Conservation (phyloP, 1,140 invertebrate species). For the Antheraea mylitta region DNA sequence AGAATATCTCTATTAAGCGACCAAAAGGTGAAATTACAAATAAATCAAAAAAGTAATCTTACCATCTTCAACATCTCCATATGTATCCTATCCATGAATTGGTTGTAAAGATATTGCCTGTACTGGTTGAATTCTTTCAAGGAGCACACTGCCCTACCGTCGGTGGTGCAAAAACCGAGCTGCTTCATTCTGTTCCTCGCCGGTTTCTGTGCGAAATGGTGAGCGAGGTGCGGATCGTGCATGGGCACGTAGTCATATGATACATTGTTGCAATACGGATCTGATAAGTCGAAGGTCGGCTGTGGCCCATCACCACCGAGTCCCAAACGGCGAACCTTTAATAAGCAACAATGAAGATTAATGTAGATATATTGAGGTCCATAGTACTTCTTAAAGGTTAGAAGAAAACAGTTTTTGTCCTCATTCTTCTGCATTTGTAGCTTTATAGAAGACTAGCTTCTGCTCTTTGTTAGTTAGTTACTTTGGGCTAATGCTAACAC, state of each 20-base stretch:
- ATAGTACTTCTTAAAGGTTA: too few species aligned
- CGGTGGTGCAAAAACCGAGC: constrained; percentile 56
- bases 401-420: too few species aligned
- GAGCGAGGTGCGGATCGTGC: constrained; percentile 67
- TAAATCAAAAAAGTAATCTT: too few species aligned
- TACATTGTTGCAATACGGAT: constrained; percentile 68
- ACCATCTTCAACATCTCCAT: constrained; percentile 58
- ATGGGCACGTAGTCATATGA: constrained; percentile 69
- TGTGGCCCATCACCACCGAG: constrained; percentile 42
- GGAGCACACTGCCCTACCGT: constrained; percentile 60
- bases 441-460: too few species aligned
- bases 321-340: constrained; percentile 57
- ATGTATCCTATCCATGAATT: constrained; percentile 63
- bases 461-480: too few species aligned
- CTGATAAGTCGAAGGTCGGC: constrained; percentile 61
- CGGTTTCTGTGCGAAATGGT: constrained; percentile 57
- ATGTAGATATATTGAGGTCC: too few species aligned
- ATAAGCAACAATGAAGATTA: not conserved
- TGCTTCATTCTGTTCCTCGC: constrained; percentile 55
- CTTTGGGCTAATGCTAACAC: too few species aligned
- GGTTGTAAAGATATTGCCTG: constrained; percentile 66
- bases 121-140: too few species aligned
- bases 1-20: too few species aligned
- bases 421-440: too few species aligned
- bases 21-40: too few species aligned